These are phyloP conservation scores for Homarus americanus DNA, from an alignment of 1,140 invertebrate species.

Conservation along the genomic window DNA sequence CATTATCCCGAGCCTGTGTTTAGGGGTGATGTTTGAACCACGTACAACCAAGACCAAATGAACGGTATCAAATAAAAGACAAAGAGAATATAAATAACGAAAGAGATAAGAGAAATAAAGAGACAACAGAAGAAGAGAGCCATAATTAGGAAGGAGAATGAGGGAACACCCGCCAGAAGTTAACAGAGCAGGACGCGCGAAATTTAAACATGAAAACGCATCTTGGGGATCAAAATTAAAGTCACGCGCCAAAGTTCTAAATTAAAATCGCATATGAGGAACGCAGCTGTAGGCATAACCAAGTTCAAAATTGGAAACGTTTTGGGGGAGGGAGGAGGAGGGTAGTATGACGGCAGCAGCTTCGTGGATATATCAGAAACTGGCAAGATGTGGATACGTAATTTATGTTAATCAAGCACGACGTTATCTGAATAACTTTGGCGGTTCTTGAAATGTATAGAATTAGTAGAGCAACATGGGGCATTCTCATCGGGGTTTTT, in stretches of 20 bases:
- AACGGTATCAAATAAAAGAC: too few species aligned
- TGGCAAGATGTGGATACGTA: constrained; percentile 21
- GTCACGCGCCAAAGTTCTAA: constrained; percentile 39
- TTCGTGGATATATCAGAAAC: constrained; percentile 18
- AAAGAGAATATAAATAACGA: too few species aligned
- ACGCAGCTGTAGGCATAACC: constrained; percentile 45
- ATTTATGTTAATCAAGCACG: constrained; percentile 39
- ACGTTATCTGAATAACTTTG: constrained; percentile 41
- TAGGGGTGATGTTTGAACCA: too few species aligned
- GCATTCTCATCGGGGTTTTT: not conserved
- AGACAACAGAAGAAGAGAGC: not conserved
- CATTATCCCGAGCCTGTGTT: too few species aligned
- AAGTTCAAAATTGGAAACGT: constrained; percentile 55
- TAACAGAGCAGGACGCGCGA: constrained; percentile 32
- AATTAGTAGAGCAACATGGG: not conserved
- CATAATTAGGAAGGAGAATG: not conserved
- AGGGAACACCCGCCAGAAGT: constrained; percentile 37
- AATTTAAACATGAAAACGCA: constrained; percentile 55
- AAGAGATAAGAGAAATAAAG: not conserved
- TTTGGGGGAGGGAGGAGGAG: constrained; percentile 14
- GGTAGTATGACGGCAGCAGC: too few species aligned
- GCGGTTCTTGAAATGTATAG: constrained; percentile 14
- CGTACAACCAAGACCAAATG: too few species aligned
- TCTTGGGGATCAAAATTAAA: constrained; percentile 60
- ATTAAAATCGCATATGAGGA: constrained; percentile 55